phyloP scores from a whole-genome alignment of 2,797 vertebrate genomes.

The Microcaecilia unicolor region DNA sequence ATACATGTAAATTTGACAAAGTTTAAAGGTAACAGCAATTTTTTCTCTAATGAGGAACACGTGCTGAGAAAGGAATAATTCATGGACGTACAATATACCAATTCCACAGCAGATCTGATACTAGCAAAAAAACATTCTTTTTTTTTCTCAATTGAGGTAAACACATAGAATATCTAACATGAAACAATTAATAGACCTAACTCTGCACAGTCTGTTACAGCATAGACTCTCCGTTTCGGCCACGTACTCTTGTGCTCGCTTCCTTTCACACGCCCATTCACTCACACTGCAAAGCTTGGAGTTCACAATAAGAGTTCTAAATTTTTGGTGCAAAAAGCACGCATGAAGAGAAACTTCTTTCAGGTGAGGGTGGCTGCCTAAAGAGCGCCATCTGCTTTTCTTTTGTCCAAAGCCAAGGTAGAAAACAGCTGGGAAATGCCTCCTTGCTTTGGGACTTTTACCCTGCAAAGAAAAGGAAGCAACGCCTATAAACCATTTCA shows the following conservation, averaged over 20 bases:
- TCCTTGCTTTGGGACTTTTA: constrained; percentile 74
- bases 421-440: constrained; percentile 79
- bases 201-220: constrained; percentile 99
- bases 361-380: constrained; percentile 71
- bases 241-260: constrained; percentile 7
- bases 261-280: background rate
- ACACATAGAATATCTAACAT: constrained; percentile 99
- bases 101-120: constrained; percentile 99
- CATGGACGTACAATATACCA: constrained; percentile 99
- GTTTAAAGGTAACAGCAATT: constrained; percentile 99
- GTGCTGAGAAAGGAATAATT: constrained; percentile 99
- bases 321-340: constrained; percentile 84
- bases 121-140: constrained; percentile 99
- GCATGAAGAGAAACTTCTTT: constrained; percentile 79
- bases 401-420: constrained; percentile 80
- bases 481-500: constrained; percentile 83
- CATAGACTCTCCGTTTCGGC: constrained; percentile 83
- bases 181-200: constrained; percentile 99
- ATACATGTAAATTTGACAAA: constrained; percentile 99
- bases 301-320: constrained; percentile 92
- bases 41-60: constrained; percentile 99
- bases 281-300: constrained; percentile 72
- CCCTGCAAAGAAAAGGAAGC: constrained; percentile 88
- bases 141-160: constrained; percentile 98
- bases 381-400: constrained; percentile 71